Conservation (phyloP, 2,113 vertebrate species). For the Varanus komodoensis region DNA sequence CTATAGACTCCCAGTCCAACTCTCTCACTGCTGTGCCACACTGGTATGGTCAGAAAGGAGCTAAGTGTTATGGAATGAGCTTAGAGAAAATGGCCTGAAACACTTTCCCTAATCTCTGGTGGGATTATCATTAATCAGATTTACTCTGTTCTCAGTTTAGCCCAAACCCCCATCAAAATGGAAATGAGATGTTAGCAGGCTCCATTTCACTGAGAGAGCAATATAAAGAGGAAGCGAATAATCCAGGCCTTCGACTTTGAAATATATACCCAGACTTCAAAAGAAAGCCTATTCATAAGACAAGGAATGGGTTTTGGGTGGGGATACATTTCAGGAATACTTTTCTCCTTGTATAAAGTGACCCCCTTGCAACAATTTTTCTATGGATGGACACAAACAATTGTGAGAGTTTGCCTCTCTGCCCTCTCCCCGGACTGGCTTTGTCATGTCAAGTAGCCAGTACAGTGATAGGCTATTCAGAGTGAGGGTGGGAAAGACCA, state of each 20-base stretch:
- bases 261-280: not conserved
- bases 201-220: not conserved
- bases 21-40: no score
- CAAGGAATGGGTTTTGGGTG: not conserved
- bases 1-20: no score
- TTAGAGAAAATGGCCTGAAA: not conserved
- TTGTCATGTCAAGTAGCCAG: not conserved
- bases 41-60: not conserved
- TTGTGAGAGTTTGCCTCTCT: not conserved
- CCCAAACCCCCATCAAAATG: not conserved
- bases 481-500: no score
- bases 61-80: not conserved
- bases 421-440: not conserved
- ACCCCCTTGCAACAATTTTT: not conserved
- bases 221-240: not conserved
- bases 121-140: not conserved
- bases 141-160: not conserved
- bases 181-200: not conserved
- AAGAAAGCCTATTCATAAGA: not conserved
- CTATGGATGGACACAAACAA: not conserved
- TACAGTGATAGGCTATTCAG: no score
- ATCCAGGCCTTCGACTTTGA: not conserved
- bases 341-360: no score
- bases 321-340: not conserved
- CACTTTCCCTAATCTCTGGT: not conserved